Conservation (phyloP, 1,140 invertebrate species). For the Danaus melanippus region DNA sequence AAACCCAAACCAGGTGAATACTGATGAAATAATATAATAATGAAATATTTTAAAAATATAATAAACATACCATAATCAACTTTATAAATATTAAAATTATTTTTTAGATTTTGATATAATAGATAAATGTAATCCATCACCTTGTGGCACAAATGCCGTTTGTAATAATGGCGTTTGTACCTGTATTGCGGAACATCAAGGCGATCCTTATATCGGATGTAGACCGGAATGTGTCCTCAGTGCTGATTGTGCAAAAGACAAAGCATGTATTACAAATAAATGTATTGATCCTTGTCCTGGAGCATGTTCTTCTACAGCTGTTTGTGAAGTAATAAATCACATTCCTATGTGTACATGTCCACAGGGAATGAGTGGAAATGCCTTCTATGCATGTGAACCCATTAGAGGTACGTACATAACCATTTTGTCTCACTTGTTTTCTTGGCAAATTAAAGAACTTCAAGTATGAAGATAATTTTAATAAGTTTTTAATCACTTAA, state of each 20-base stretch:
- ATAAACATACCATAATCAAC: neutral
- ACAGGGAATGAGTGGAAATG: constrained; percentile 75
- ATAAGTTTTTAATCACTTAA: neutral
- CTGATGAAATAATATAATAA: constrained; percentile 2
- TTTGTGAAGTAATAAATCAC: constrained; percentile 80
- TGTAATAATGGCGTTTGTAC: constrained; percentile 76
- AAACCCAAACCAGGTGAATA: constrained; percentile 59
- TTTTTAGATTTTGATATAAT: constrained; percentile 29
- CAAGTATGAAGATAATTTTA: no score
- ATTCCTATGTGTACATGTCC: constrained; percentile 80
- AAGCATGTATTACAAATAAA: constrained; percentile 79
- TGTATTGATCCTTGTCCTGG: constrained; percentile 80
- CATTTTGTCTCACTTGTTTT: no score
- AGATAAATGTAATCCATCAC: constrained; percentile 73
- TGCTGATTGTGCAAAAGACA: constrained; percentile 77
- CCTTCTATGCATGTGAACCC: constrained; percentile 72
- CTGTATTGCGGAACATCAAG: constrained; percentile 78
- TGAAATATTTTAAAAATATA: neutral
- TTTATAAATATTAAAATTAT: constrained; percentile 7
- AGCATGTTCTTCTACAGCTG: constrained; percentile 78
- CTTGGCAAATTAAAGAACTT: no score
- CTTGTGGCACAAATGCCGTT: constrained; percentile 77
- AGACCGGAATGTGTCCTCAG: constrained; percentile 80
- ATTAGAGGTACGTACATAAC: constrained; percentile 39
- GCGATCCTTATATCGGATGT: constrained; percentile 79